Conservation (phyloP, 2,797 vertebrate genomes). For the Oophaga sylvatica region DNA sequence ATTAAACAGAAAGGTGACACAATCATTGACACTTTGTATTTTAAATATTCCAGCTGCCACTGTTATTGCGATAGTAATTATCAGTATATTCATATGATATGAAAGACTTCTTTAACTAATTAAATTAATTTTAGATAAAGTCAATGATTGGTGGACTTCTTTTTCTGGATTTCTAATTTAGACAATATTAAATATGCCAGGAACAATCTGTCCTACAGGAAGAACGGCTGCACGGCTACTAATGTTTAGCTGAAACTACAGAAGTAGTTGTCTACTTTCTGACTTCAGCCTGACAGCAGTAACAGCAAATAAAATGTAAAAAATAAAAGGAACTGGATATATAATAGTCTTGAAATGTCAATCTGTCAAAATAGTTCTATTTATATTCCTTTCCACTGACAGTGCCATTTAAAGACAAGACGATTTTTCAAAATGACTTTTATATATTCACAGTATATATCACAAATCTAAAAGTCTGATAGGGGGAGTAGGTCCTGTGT, state of each 20-base stretch:
- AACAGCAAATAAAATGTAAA: conserved; percentile 26
- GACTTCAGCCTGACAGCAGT: conserved; percentile 41
- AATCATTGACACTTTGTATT: too few species aligned
- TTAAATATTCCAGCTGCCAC: too few species aligned
- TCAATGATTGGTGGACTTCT: not conserved
- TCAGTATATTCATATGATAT: too few species aligned
- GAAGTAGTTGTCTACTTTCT: conserved; percentile 24
- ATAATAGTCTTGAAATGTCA: conserved; percentile 49
- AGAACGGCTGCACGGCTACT: not conserved
- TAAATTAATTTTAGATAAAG: not conserved
- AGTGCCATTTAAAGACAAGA: conserved; percentile 40
- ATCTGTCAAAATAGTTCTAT: conserved; percentile 39
- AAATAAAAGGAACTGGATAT: conserved; percentile 40
- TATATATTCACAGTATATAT: conserved; percentile 14
- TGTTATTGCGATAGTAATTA: too few species aligned
- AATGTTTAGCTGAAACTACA: conserved; percentile 39
- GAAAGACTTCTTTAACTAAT: not conserved
- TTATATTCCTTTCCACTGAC: conserved; percentile 32
- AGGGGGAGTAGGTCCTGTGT: not conserved
- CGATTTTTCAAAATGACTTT: conserved; percentile 37
- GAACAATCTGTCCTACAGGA: conserved; percentile 1
- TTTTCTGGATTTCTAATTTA: not conserved
- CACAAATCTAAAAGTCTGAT: not conserved
- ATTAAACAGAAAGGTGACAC: too few species aligned
- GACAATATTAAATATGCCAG: not conserved